phyloP scores from a whole-genome alignment of 2,797 vertebrate genomes.

The Leucoraja ocellata region DNA sequence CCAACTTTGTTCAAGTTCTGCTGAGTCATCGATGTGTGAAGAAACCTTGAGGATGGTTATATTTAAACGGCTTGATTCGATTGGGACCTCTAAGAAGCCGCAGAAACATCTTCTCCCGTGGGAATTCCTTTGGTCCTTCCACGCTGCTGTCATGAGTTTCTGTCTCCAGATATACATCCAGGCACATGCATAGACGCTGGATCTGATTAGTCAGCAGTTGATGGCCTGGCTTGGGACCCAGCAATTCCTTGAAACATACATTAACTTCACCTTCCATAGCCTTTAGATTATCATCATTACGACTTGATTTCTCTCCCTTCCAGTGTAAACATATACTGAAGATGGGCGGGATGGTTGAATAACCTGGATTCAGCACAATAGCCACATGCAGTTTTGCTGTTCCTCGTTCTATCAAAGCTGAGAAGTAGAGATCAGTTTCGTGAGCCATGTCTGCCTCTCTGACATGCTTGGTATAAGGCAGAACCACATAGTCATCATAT shows the following conservation, averaged over 20 bases:
- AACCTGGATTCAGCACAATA: conserved; percentile 81
- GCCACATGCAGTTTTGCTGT: conserved; percentile 84
- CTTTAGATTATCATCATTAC: conserved; percentile 84
- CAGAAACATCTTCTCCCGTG: conserved; percentile 94
- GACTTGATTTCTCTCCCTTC: conserved; percentile 84
- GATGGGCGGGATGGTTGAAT: conserved; percentile 77
- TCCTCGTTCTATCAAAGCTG: conserved; percentile 83
- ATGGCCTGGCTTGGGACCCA: conserved; percentile 78
- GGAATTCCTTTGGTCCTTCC: conserved; percentile 91
- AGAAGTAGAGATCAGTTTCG: conserved; percentile 83
- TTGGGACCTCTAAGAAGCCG: conserved; percentile 89
- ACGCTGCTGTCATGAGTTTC: conserved; percentile 83
- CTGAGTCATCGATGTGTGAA: conserved; percentile 86
- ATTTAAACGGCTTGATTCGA: conserved; percentile 95
- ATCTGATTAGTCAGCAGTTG: conserved; percentile 95
- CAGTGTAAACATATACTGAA: conserved; percentile 87
- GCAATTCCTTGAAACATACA: conserved; percentile 79
- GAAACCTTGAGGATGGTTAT: conserved; percentile 94
- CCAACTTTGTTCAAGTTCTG: neutral
- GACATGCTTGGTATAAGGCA: conserved; percentile 76
- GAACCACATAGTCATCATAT: conserved; percentile 74
- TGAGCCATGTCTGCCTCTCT: conserved; percentile 75
- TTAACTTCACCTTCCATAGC: conserved; percentile 94
- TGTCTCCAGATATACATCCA: conserved; percentile 92
- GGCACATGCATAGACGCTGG: conserved; percentile 80